Evolutionary conservation across 2,797 vertebrate genomes (phyloP).

Genomic region (Phyllotis vaccarum): DNA sequence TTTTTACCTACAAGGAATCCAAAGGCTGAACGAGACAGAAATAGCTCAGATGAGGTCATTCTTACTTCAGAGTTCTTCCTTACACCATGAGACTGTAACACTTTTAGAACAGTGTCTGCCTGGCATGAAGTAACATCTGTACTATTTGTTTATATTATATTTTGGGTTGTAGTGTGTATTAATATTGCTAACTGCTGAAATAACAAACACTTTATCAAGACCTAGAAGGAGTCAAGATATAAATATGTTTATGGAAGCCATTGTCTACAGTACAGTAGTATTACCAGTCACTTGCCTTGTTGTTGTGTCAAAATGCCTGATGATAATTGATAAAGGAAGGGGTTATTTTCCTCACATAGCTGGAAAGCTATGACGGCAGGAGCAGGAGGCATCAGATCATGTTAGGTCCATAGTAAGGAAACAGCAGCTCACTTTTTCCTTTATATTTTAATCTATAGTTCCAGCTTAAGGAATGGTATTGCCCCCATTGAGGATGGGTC

Average conservation of each 20-base stretch:
- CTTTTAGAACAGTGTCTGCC: neutral
- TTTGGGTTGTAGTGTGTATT: neutral
- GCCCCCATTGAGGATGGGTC: neutral
- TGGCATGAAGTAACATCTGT: neutral
- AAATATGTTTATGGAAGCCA: constrained; percentile 8
- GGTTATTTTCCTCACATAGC: neutral
- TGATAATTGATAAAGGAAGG: neutral
- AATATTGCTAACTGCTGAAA: constrained; percentile 51
- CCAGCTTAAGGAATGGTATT: neutral
- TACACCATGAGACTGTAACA: neutral
- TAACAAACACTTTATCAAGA: neutral
- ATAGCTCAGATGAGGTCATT: neutral
- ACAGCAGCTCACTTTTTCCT: neutral
- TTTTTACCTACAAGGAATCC: neutral
- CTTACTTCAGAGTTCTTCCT: neutral
- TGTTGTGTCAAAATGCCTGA: neutral
- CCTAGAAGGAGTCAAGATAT: neutral
- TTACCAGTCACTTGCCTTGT: neutral
- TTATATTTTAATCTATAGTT: neutral
- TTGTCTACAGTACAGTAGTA: neutral
- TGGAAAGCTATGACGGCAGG: neutral
- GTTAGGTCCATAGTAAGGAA: neutral
- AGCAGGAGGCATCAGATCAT: neutral
- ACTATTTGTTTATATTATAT: neutral
- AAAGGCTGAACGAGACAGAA: neutral